Evolutionary conservation across 2,113 vertebrate genomes (phyloP).

Genomic region (Steatornis caripensis): DNA sequence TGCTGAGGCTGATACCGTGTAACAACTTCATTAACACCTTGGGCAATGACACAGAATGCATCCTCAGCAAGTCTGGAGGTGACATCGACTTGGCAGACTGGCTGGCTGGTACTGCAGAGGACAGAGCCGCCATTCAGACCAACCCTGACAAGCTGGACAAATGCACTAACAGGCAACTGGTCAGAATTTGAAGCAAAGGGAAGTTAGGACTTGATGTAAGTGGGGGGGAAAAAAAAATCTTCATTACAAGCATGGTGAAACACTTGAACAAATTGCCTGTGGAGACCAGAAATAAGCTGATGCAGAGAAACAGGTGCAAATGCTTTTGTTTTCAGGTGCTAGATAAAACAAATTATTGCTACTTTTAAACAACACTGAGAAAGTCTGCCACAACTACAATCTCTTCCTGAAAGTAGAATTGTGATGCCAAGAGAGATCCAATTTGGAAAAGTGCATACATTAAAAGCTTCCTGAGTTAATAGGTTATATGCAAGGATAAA

Average conservation of each 20-base stretch:
- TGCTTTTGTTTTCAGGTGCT: neutral
- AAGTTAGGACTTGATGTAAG: neutral
- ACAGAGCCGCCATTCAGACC: neutral
- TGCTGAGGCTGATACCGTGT: fast-evolving
- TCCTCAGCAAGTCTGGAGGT: neutral
- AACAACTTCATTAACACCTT: neutral
- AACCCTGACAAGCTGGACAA: neutral
- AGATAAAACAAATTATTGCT: neutral
- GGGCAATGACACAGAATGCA: neutral
- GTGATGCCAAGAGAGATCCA: neutral
- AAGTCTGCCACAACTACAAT: neutral
- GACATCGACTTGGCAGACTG: fast-evolving
- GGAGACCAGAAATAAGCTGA: neutral
- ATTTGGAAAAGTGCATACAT: fast-evolving
- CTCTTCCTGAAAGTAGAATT: neutral
- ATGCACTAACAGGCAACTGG: fast-evolving
- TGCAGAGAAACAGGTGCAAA: neutral
- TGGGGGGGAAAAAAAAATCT: neutral
- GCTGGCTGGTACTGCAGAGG: neutral
- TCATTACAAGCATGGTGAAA: neutral
- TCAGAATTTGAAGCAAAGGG: neutral
- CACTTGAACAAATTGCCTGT: neutral
- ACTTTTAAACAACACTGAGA: neutral
- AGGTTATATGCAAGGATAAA: neutral
- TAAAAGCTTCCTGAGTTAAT: neutral